Percentiles rank a stretch among this genome's conserved stretches.
phyloP scores from a whole-genome alignment of 2,113 vertebrate genomes.

The Capra hircus region DNA sequence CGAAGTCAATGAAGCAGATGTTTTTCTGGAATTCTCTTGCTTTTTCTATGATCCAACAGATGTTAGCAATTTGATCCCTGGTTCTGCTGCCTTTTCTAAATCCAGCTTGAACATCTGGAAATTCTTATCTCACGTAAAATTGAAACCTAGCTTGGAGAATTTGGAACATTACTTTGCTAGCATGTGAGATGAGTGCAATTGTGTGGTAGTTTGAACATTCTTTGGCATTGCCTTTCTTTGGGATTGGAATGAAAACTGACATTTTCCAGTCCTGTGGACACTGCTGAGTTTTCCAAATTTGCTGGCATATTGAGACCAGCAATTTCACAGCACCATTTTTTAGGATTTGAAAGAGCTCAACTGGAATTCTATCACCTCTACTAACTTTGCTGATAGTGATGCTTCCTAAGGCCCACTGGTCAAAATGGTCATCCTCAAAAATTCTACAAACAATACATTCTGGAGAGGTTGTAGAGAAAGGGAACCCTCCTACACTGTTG shows the following conservation, averaged over 20 bases:
- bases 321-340: neutral
- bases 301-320: neutral
- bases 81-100: neutral
- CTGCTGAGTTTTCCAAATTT: neutral
- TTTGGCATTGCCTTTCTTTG: neutral
- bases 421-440: neutral
- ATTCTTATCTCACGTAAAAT: accelerated
- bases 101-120: neutral
- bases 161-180: neutral
- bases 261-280: neutral
- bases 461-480: neutral
- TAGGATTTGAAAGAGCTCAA: neutral
- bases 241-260: neutral
- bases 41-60: neutral
- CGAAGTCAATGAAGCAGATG: neutral
- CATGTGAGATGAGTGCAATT: neutral
- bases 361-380: neutral
- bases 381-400: neutral
- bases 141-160: neutral
- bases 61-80: neutral
- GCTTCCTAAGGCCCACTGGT: neutral
- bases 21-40: neutral
- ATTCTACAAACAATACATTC: neutral
- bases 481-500: neutral
- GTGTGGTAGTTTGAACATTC: neutral